Percentiles rank a stretch among this genome's conserved stretches.
Conservation (phyloP, 2,888 invertebrate species). For the Lottia scabra region DNA sequence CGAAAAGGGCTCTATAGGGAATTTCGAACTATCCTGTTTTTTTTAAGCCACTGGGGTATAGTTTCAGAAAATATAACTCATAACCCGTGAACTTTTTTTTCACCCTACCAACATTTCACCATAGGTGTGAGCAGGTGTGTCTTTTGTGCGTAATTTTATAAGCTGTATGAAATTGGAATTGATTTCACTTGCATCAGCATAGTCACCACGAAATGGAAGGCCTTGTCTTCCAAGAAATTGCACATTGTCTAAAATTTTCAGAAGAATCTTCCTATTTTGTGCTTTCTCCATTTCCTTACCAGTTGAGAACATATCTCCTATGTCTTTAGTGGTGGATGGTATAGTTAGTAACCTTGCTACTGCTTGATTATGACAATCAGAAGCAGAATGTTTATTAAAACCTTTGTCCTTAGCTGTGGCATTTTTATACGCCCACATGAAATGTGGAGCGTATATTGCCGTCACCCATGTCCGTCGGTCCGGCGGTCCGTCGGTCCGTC, state of each 20-base stretch:
- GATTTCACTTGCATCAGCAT: slow-evolving; percentile 5
- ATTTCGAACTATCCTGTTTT: too few species aligned
- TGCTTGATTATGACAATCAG: slow-evolving; percentile 1
- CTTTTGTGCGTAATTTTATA: slow-evolving; percentile 15
- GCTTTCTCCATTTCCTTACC: not conserved
- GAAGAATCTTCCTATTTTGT: slow-evolving; percentile 1
- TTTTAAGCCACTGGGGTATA: too few species aligned
- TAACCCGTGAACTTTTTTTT: too few species aligned
- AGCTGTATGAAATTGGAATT: slow-evolving; percentile 20
- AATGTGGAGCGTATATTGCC: too few species aligned
- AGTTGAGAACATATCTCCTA: slow-evolving; percentile 1
- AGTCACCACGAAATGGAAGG: slow-evolving; percentile 15
- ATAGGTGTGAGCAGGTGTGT: too few species aligned
- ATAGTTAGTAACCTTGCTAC: not conserved
- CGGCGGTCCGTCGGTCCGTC: too few species aligned
- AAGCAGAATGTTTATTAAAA: not conserved
- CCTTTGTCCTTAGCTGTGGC: too few species aligned
- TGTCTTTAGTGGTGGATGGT: not conserved
- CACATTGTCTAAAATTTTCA: not conserved
- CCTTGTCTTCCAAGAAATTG: slow-evolving; percentile 18
- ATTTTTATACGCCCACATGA: too few species aligned
- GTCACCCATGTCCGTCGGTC: too few species aligned
- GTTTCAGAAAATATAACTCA: too few species aligned
- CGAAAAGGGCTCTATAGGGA: too few species aligned
- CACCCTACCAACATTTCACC: too few species aligned